Evolutionary conservation across 2,888 invertebrate species (phyloP).

Genomic region (Tetropium fuscum): DNA sequence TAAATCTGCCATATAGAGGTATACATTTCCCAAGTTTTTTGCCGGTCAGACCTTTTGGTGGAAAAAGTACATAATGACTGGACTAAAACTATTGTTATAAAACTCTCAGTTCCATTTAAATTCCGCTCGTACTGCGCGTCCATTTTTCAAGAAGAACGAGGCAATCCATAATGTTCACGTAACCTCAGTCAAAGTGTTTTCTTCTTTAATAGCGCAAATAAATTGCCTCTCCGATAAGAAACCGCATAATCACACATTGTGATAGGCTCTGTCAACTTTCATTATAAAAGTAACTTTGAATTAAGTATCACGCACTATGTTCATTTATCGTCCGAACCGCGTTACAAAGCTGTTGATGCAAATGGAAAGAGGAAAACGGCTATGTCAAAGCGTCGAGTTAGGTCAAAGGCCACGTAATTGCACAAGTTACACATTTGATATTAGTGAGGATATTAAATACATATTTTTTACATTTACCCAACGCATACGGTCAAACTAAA

Average conservation of each 20-base stretch:
- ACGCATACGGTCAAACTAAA: no score
- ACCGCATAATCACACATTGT: conserved; percentile 8
- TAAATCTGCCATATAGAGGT: no score
- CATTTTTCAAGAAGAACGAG: conserved; percentile 13
- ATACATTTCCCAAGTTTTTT: no score
- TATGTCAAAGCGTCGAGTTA: conserved; percentile 11
- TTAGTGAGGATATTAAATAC: no score
- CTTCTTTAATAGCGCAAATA: conserved; percentile 17
- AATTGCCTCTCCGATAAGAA: conserved; percentile 18
- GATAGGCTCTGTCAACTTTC: conserved; percentile 26
- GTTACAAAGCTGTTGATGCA: background rate
- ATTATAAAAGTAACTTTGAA: conserved; percentile 20
- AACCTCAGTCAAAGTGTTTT: conserved; percentile 7
- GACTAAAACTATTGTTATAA: no score
- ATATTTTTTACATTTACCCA: no score
- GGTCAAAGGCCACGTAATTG: no score
- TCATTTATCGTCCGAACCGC: conserved; percentile 20
- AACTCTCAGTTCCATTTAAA: no score
- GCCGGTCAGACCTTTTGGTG: no score
- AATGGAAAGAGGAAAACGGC: conserved; percentile 8
- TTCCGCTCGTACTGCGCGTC: no score
- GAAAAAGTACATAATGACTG: no score
- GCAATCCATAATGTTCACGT: conserved; percentile 3
- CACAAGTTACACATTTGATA: no score
- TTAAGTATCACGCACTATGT: conserved; percentile 18